Evolutionary conservation across 2,113 vertebrate species (phyloP).

Genomic region (Numenius arquata): DNA sequence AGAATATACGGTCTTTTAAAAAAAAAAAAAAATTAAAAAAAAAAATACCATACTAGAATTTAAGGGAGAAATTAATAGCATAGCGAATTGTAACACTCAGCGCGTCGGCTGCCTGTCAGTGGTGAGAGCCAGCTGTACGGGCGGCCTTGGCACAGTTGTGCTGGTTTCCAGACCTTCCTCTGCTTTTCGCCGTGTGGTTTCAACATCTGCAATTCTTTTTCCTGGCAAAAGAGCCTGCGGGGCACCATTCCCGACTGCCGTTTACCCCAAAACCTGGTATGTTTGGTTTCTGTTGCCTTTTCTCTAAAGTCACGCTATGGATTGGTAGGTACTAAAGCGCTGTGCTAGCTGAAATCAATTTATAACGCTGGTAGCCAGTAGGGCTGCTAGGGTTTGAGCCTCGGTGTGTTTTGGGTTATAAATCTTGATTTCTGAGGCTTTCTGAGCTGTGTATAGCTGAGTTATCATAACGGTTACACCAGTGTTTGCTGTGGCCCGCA

Average conservation of each 20-base stretch:
- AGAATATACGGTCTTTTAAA: not conserved
- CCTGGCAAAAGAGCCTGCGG: not conserved
- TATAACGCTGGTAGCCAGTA: not conserved
- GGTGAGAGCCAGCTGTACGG: not conserved
- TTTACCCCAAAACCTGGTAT: not conserved
- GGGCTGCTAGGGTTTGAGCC: not conserved
- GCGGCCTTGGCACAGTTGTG: not conserved
- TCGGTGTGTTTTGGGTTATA: not conserved
- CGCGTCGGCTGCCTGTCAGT: not conserved
- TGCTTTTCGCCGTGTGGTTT: not conserved
- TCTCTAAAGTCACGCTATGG: not conserved
- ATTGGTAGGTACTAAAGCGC: not conserved
- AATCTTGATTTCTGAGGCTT: not conserved
- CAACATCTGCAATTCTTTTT: not conserved
- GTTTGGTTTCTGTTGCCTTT: not conserved
- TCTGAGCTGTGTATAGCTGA: not conserved
- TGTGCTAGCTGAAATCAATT: not conserved
- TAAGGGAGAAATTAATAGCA: conserved; percentile 17
- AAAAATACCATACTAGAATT: not conserved
- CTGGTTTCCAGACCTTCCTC: not conserved
- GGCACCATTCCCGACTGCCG: accelerated
- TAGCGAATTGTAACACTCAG: not conserved
- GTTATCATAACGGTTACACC: not conserved
- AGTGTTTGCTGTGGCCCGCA: not conserved
- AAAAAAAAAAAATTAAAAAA: not conserved